Conservation (phyloP, 1,140 invertebrate species). For the Drosophila neocordata region DNA sequence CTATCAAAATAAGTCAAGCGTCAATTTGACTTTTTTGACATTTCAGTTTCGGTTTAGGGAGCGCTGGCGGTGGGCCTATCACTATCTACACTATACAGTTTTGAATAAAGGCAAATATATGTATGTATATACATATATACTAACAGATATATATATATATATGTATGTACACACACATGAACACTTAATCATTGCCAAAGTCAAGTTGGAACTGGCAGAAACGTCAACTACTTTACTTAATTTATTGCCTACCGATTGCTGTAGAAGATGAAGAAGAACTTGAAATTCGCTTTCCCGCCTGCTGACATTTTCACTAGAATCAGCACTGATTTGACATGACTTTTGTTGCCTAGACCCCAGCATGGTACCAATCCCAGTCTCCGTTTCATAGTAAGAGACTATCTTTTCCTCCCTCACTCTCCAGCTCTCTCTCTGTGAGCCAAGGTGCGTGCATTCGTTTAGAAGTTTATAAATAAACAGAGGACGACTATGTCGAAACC, state of each 20-base stretch:
- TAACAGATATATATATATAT: slow-evolving; percentile 28
- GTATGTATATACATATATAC: slow-evolving; percentile 34
- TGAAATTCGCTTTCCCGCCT: slow-evolving; percentile 3
- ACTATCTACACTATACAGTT: slow-evolving; percentile 20
- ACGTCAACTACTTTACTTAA: slow-evolving; percentile 73
- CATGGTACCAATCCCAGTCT: slow-evolving; percentile 53
- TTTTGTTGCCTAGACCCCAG: slow-evolving; percentile 65
- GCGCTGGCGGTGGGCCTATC: slow-evolving; percentile 24
- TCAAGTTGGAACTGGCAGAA: slow-evolving; percentile 55
- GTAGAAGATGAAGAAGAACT: slow-evolving; percentile 10
- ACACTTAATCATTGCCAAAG: slow-evolving; percentile 69
- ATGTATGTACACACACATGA: slow-evolving; percentile 19
- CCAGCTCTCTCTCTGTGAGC: not conserved
- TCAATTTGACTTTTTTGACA: slow-evolving; percentile 68
- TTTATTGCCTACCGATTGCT: slow-evolving; percentile 77
- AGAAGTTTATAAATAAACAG: slow-evolving; percentile 78
- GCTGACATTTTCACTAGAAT: slow-evolving; percentile 73
- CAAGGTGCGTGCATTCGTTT: slow-evolving; percentile 76
- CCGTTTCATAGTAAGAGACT: slow-evolving; percentile 15
- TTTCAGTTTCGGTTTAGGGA: slow-evolving; percentile 25
- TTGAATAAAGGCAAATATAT: slow-evolving; percentile 5
- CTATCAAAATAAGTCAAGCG: slow-evolving; percentile 70
- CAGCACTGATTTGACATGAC: slow-evolving; percentile 79
- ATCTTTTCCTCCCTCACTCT: not conserved
- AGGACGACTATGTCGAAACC: slow-evolving; percentile 19